Evolutionary conservation across 2,888 invertebrate species (phyloP).

Genomic region (Agonum fuliginosum): DNA sequence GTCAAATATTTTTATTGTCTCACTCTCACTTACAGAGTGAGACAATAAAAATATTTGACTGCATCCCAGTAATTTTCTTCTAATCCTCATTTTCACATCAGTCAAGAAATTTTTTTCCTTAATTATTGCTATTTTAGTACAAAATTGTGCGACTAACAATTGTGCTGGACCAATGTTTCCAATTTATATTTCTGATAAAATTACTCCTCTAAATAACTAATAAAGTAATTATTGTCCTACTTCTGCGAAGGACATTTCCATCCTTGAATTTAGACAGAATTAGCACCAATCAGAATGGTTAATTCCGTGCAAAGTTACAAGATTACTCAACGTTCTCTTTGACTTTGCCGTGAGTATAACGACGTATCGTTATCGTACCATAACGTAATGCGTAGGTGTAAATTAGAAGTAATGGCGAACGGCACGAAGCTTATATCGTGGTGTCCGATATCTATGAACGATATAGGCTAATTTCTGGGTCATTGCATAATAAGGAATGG

Average conservation of each 20-base stretch:
- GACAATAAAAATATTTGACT: too few species aligned
- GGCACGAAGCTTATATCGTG: neutral
- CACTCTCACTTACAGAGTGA: too few species aligned
- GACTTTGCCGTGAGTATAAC: neutral
- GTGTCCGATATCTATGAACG: neutral
- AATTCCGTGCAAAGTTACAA: neutral
- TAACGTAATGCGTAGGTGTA: slow-evolving; percentile 15
- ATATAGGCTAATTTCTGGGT: slow-evolving; percentile 53
- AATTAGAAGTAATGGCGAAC: slow-evolving; percentile 8
- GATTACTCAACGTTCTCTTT: neutral
- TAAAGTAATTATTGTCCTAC: too few species aligned
- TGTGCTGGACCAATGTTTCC: too few species aligned
- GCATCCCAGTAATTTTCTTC: too few species aligned
- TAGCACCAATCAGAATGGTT: neutral
- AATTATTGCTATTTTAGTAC: too few species aligned
- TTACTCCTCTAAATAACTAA: too few species aligned
- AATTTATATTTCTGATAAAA: too few species aligned
- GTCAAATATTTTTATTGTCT: too few species aligned
- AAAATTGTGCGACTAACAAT: too few species aligned
- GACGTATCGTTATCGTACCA: neutral
- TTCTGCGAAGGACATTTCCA: neutral
- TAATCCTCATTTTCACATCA: too few species aligned
- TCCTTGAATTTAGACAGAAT: neutral
- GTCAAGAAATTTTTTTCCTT: too few species aligned
- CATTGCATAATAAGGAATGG: slow-evolving; percentile 52